phyloP scores from a whole-genome alignment of 2,113 vertebrate genomes.

The Vimba vimba region DNA sequence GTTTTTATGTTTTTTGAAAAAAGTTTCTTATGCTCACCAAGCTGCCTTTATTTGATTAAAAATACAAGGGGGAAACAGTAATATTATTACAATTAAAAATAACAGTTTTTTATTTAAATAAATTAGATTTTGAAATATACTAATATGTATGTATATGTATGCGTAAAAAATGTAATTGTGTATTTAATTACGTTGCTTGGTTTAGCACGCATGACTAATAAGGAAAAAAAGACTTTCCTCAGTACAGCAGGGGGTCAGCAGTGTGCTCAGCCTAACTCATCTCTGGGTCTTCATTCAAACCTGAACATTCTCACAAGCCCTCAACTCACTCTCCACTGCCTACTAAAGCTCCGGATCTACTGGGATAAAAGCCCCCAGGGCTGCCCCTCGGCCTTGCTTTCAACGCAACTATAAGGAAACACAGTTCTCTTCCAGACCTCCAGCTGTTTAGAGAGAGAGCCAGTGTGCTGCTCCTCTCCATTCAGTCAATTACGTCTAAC shows the following conservation, averaged over 20 bases:
- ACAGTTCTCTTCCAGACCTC: slow-evolving; percentile 21
- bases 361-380: slow-evolving; percentile 4
- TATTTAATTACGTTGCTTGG: not conserved
- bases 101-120: no score
- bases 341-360: slow-evolving; percentile 27
- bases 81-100: no score
- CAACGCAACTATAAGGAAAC: slow-evolving; percentile 24
- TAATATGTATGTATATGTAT: no score
- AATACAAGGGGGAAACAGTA: no score
- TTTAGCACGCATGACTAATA: not conserved
- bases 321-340: slow-evolving; percentile 11
- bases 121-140: no score
- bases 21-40: no score
- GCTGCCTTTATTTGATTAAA: no score
- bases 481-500: slow-evolving; percentile 56
- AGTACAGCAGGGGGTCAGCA: slow-evolving; percentile 27
- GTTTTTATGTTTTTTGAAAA: no score
- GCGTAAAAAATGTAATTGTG: not conserved
- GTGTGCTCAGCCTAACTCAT: slow-evolving; percentile 1
- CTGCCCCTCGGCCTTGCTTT: slow-evolving; percentile 18
- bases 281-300: not conserved
- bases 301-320: not conserved
- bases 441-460: slow-evolving; percentile 44
- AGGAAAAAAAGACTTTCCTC: not conserved
- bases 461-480: slow-evolving; percentile 48